Evolutionary conservation across 2,797 vertebrate species (phyloP).

Genomic region (Petrocephalus sullivani): DNA sequence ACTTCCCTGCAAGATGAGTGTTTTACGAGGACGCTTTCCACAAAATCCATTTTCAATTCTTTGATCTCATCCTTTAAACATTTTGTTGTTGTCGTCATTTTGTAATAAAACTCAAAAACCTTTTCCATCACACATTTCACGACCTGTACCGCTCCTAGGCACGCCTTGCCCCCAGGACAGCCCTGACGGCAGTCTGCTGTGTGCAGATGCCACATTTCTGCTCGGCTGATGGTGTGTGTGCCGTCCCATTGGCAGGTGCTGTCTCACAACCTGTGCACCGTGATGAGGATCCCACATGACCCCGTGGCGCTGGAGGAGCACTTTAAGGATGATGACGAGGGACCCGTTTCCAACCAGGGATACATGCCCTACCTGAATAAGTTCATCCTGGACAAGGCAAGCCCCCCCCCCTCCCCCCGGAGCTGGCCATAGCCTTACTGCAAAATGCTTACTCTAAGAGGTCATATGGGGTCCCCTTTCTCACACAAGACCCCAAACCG

Average conservation of each 20-base stretch:
- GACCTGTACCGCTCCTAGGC: not conserved
- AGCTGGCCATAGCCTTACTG: not conserved
- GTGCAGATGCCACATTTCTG: not conserved
- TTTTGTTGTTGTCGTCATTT: not conserved
- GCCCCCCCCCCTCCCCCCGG: not conserved
- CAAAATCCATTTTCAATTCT: not conserved
- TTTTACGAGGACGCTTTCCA: not conserved
- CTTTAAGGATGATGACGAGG: conserved; percentile 92
- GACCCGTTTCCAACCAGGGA: conserved; percentile 94
- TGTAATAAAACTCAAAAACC: not conserved
- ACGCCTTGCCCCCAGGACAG: not conserved
- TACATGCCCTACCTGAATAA: conserved; percentile 98
- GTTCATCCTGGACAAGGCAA: conserved; percentile 96
- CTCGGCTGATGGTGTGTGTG: not conserved
- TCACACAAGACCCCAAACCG: not conserved
- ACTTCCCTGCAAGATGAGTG: not conserved
- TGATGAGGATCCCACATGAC: conserved; percentile 90
- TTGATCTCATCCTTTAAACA: not conserved
- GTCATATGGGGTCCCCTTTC: not conserved
- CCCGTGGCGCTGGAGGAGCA: conserved; percentile 93
- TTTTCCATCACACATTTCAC: not conserved
- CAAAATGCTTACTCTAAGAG: not conserved
- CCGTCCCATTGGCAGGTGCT: conserved; percentile 70
- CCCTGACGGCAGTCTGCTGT: not conserved
- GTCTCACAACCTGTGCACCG: conserved; percentile 91